These are phyloP conservation scores for Danaus melanippus DNA, from an alignment of 1,140 invertebrate species.

Conservation along the genomic window DNA sequence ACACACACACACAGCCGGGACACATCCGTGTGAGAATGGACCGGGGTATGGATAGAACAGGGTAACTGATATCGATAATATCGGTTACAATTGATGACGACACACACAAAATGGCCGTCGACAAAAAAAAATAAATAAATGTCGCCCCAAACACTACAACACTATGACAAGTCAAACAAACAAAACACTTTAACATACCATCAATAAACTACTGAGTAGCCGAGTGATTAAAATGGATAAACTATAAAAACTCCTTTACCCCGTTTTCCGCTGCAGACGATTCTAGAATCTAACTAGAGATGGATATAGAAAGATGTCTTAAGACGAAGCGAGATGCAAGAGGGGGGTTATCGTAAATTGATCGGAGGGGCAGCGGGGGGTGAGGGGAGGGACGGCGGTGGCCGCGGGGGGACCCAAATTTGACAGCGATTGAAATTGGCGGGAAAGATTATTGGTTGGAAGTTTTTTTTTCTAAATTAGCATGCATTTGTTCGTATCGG, in stretches of 20 bases:
- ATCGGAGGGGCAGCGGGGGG: slow-evolving; percentile 33
- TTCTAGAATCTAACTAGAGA: slow-evolving; percentile 58
- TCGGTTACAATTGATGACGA: too few species aligned
- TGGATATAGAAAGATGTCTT: slow-evolving; percentile 51
- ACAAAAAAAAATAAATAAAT: too few species aligned
- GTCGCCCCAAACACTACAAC: too few species aligned
- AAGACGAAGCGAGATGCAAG: slow-evolving; percentile 54
- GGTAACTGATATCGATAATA: slow-evolving; percentile 9
- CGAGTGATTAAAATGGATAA: too few species aligned
- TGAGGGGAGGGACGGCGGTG: slow-evolving; percentile 33
- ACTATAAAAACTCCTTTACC: slow-evolving; percentile 20
- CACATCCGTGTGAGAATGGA: slow-evolving; percentile 37
- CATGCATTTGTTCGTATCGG: slow-evolving; percentile 38
- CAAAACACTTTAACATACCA: background rate
- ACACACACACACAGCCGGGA: slow-evolving; percentile 1
- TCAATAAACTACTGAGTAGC: background rate
- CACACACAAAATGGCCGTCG: too few species aligned
- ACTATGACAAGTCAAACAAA: too few species aligned
- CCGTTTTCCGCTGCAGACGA: slow-evolving; percentile 34
- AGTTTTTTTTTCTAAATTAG: slow-evolving; percentile 37
- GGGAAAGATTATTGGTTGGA: slow-evolving; percentile 61
- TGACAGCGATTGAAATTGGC: slow-evolving; percentile 70
- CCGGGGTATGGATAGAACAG: background rate
- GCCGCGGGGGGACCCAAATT: slow-evolving; percentile 59
- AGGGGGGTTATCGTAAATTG: too few species aligned